These are phyloP conservation scores for Darevskia nairensis DNA, from an alignment of 2,797 vertebrate species.

Conservation along the genomic window DNA sequence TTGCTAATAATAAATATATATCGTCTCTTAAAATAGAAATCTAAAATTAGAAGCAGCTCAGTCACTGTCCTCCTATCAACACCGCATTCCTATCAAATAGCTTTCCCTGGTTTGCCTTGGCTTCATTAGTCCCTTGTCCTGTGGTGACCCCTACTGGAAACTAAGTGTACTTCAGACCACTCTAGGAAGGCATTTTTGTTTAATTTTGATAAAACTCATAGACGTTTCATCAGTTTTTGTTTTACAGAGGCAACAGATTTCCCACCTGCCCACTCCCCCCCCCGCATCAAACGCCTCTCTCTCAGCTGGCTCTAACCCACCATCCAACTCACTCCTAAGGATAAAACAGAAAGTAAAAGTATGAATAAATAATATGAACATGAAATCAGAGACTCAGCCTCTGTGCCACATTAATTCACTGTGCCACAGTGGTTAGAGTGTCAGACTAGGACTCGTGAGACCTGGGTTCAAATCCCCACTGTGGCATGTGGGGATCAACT, in stretches of 20 bases:
- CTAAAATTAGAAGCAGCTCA: neutral
- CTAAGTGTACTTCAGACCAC: conserved; percentile 21
- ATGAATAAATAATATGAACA: no score
- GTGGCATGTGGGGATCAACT: neutral
- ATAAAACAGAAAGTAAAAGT: no score
- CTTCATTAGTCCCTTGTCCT: conserved; percentile 31
- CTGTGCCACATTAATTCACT: neutral
- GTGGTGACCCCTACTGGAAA: conserved; percentile 61
- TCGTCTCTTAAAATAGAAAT: conserved; percentile 10
- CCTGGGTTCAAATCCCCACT: neutral
- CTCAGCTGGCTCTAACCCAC: no score
- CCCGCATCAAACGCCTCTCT: no score
- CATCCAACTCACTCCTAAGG: no score
- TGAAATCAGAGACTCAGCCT: neutral
- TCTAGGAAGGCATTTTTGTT: no score
- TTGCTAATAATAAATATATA: neutral
- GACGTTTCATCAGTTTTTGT: no score
- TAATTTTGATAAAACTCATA: no score
- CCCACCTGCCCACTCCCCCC: no score
- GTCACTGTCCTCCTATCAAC: neutral
- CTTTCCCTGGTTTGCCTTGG: neutral
- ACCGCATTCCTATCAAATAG: fast-evolving
- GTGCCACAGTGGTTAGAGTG: no score
- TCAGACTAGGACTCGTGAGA: neutral
- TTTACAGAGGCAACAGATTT: no score